Conservation (phyloP, 30 jellyfish, hydroid and myxozoan genomes). For the Cassiopea xamachana region DNA sequence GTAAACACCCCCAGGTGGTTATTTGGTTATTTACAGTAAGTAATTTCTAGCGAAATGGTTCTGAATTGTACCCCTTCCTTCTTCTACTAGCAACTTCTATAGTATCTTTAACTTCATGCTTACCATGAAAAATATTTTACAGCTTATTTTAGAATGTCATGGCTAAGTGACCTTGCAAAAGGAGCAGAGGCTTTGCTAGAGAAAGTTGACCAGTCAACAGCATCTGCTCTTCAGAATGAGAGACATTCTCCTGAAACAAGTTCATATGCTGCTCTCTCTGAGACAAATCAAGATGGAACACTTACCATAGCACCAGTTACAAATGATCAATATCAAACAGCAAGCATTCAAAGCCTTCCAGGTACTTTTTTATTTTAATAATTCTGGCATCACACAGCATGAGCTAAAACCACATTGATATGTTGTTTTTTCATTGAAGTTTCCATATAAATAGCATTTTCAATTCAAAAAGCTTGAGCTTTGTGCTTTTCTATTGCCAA, state of each 20-base stretch:
- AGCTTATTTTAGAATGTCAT: slow-evolving; percentile 77
- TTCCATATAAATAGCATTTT: too few relatives aligned
- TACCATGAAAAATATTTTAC: too few relatives aligned
- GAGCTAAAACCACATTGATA: too few relatives aligned
- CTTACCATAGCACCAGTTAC: neutral
- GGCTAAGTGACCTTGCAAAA: slow-evolving; percentile 93
- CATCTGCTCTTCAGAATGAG: slow-evolving; percentile 84
- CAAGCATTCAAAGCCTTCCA: neutral
- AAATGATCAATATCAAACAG: neutral
- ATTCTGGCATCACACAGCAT: neutral
- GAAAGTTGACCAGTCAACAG: slow-evolving; percentile 95
- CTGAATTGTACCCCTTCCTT: too few relatives aligned
- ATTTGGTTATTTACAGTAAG: too few relatives aligned
- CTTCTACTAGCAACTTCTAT: too few relatives aligned
- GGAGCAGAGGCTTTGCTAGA: slow-evolving; percentile 94
- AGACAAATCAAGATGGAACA: neutral
- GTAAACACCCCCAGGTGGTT: too few relatives aligned
- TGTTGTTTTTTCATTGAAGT: too few relatives aligned
- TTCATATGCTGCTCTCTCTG: neutral
- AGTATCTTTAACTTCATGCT: too few relatives aligned
- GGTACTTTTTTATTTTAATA: neutral
- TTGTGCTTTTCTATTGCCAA: too few relatives aligned
- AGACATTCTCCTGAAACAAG: neutral
- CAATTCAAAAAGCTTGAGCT: too few relatives aligned
- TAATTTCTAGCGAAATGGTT: too few relatives aligned